phyloP scores from a whole-genome alignment of 1,140 invertebrate genomes.

The Ectropis grisescens region DNA sequence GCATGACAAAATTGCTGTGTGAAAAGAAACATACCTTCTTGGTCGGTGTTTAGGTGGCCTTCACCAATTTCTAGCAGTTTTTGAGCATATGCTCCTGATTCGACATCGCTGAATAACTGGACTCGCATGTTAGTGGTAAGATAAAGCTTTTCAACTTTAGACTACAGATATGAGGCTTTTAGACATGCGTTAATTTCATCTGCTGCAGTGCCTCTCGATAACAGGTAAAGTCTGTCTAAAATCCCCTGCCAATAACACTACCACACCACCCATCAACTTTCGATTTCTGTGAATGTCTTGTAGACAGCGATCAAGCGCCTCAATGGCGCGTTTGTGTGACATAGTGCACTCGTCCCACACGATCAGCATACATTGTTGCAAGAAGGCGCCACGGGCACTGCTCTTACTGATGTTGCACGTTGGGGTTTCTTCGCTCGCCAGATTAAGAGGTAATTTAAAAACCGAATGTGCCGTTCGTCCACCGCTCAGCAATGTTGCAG shows the following conservation, averaged over 20 bases:
- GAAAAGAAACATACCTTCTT: constrained; percentile 19
- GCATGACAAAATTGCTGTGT: constrained; percentile 21
- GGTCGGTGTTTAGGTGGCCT: constrained; percentile 15
- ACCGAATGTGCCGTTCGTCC: not conserved
- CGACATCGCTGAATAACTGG: constrained; percentile 16
- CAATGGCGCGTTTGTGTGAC: constrained; percentile 30
- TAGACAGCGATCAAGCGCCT: constrained; percentile 32
- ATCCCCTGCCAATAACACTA: constrained; percentile 2
- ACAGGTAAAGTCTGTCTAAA: not conserved
- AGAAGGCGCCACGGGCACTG: constrained; percentile 4
- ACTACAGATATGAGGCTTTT: constrained; percentile 16
- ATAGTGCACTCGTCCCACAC: constrained; percentile 45
- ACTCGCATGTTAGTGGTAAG: constrained; percentile 24
- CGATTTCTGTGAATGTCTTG: constrained; percentile 22
- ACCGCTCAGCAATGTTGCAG: no score
- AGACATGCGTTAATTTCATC: constrained; percentile 56
- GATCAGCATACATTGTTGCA: constrained; percentile 27
- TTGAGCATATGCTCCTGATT: constrained; percentile 18
- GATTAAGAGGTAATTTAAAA: constrained; percentile 4
- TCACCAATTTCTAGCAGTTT: constrained; percentile 22
- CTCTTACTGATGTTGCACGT: constrained; percentile 9
- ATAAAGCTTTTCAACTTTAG: constrained; percentile 19
- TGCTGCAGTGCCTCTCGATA: constrained; percentile 40
- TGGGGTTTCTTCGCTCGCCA: constrained; percentile 8
- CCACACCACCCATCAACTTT: constrained; percentile 4